Evolutionary conservation across 2,888 invertebrate species (phyloP).

Genomic region (Syrista parreyssii): DNA sequence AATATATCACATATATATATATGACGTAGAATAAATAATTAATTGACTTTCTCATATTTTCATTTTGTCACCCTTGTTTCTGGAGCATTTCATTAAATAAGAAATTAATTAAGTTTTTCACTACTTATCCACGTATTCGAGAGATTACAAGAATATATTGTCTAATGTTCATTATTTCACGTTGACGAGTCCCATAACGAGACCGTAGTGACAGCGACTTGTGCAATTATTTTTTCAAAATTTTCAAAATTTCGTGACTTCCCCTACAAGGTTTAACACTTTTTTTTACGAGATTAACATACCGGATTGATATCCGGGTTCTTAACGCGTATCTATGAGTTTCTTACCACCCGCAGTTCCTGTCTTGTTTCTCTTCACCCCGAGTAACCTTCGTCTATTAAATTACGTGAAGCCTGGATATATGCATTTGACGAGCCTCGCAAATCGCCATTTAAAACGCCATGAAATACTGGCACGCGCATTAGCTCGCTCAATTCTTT

Average conservation of each 20-base stretch:
- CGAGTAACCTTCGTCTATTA: slow-evolving; percentile 49
- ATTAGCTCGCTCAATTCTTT: slow-evolving; percentile 23
- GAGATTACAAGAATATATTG: no score
- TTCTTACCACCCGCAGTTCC: slow-evolving; percentile 32
- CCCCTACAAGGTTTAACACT: background rate
- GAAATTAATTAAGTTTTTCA: no score
- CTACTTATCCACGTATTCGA: no score
- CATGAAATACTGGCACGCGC: slow-evolving; percentile 16
- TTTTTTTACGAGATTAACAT: slow-evolving; percentile 27
- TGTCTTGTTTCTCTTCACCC: slow-evolving; percentile 43
- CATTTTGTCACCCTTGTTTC: no score
- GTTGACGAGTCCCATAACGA: no score
- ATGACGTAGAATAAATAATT: background rate
- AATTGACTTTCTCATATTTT: slow-evolving; percentile 17
- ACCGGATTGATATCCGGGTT: slow-evolving; percentile 40
- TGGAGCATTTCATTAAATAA: no score
- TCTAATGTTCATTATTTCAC: no score
- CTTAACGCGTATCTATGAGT: slow-evolving; percentile 22
- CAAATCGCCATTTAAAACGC: slow-evolving; percentile 25
- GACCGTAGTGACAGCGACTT: no score
- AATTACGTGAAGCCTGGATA: slow-evolving; percentile 37
- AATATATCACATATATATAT: background rate
- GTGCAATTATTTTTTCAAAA: no score
- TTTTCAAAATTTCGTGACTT: background rate
- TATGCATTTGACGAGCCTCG: slow-evolving; percentile 28